These are phyloP conservation scores for Drosophila arawakana DNA, from an alignment of 1,140 invertebrate genomes.

Conservation along the genomic window DNA sequence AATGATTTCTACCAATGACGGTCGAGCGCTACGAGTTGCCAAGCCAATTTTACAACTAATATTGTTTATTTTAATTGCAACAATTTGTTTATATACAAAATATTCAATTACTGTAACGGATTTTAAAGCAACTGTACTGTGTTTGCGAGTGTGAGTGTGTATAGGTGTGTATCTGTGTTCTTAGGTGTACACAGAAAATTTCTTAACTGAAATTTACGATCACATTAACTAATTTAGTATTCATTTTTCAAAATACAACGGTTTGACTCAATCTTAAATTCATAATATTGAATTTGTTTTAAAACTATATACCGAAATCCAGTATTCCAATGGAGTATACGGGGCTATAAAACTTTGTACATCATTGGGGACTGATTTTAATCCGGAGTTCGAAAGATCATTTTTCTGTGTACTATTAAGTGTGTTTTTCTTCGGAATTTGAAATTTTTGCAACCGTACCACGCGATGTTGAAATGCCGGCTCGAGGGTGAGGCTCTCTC, in stretches of 20 bases:
- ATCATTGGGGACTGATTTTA: too few relatives aligned
- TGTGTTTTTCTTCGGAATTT: constrained; percentile 32
- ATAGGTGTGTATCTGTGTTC: constrained; percentile 2
- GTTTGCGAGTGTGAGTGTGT: constrained; percentile 7
- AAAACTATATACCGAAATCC: too few relatives aligned
- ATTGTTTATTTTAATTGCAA: constrained; percentile 12
- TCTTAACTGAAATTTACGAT: too few relatives aligned
- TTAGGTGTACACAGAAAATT: too few relatives aligned
- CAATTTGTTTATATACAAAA: constrained; percentile 31
- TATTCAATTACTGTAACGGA: constrained; percentile 2
- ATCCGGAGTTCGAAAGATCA: too few relatives aligned
- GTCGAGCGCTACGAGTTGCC: constrained; percentile 76
- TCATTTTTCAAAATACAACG: too few relatives aligned
- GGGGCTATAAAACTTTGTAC: too few relatives aligned
- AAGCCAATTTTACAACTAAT: constrained; percentile 69
- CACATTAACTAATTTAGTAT: too few relatives aligned
- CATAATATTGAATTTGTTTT: too few relatives aligned
- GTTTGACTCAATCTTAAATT: too few relatives aligned
- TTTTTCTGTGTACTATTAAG: background rate
- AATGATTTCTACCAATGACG: constrained; percentile 69
- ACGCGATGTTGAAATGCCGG: constrained; percentile 68
- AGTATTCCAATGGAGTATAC: too few relatives aligned
- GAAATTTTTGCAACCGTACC: constrained; percentile 51
- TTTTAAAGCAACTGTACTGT: constrained; percentile 13
- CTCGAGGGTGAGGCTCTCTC: constrained; percentile 68